A percentile compares a stretch with the other conserved stretches of the same genome.
Evolutionary conservation across 1,140 invertebrate species (phyloP).

Genomic region (Habropoda laboriosa): DNA sequence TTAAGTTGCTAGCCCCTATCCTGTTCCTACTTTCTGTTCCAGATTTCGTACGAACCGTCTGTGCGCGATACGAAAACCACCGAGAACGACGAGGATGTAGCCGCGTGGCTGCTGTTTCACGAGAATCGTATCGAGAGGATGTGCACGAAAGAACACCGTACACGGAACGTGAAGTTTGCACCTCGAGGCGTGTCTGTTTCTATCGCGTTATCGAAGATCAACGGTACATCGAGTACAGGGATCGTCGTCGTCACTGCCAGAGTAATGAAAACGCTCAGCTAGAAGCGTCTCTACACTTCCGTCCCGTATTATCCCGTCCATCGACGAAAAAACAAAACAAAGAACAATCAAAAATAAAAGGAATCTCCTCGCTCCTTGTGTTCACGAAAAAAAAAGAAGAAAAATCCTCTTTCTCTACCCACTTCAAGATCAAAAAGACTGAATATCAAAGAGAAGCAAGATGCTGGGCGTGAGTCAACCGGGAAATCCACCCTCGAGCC

Average conservation of each 20-base stretch:
- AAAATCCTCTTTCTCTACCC: not conserved
- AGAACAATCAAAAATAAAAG: not conserved
- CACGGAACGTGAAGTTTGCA: conserved; percentile 10
- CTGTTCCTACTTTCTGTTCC: conserved; percentile 79
- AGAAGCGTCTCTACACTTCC: conserved; percentile 24
- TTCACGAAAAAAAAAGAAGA: too few species aligned
- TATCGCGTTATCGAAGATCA: conserved; percentile 4
- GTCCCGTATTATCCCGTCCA: conserved; percentile 18
- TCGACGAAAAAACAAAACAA: not conserved
- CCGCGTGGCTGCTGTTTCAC: conserved; percentile 35
- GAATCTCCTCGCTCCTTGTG: too few species aligned
- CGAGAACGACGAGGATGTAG: conserved; percentile 60
- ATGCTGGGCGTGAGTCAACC: conserved; percentile 81
- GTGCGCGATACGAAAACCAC: conserved; percentile 50
- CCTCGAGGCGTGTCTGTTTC: not conserved
- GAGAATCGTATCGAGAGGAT: conserved; percentile 40
- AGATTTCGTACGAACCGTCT: conserved; percentile 66
- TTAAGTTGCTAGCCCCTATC: conserved; percentile 78
- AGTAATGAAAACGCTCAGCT: conserved; percentile 53
- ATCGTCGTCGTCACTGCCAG: conserved; percentile 53
- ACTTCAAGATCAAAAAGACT: conserved; percentile 57
- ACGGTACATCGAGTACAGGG: conserved; percentile 25
- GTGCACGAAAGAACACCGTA: conserved; percentile 34
- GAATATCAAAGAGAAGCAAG: conserved; percentile 62
- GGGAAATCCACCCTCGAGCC: conserved; percentile 78